phyloP scores from a whole-genome alignment of 92 coral and sea anemone species.

The Pocillopora meandrina region DNA sequence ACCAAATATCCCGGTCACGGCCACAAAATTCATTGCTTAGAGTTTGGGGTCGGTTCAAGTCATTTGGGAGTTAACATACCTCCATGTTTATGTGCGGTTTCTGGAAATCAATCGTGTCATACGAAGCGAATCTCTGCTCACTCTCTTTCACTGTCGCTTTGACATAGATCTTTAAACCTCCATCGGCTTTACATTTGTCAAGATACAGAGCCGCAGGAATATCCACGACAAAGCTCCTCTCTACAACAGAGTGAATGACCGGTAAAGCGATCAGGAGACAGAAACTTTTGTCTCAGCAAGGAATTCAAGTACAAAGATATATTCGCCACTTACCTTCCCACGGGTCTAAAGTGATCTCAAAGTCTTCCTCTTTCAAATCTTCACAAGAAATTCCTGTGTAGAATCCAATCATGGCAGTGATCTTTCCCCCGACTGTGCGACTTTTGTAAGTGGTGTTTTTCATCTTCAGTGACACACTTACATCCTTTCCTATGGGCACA shows the following conservation, averaged over 20 bases:
- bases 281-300: background rate
- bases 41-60: background rate
- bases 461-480: constrained; percentile 34
- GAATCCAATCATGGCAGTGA: constrained; percentile 48
- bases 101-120: constrained; percentile 37
- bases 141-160: constrained; percentile 35
- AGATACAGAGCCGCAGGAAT: constrained; percentile 34
- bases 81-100: constrained; percentile 26
- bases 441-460: constrained; percentile 40
- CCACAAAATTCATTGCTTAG: too few relatives aligned
- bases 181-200: constrained; percentile 43
- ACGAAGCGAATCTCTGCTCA: constrained; percentile 42
- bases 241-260: background rate
- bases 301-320: background rate
- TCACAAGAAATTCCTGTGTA: constrained; percentile 57
- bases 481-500: constrained; percentile 54
- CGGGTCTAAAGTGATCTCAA: constrained; percentile 32
- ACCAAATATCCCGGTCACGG: too few relatives aligned
- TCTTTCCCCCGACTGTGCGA: constrained; percentile 40
- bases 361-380: constrained; percentile 40
- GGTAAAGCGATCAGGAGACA: background rate
- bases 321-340: constrained; percentile 17
- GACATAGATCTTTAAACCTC: constrained; percentile 41
- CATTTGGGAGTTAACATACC: constrained; percentile 7
- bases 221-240: constrained; percentile 17